A percentile compares a stretch with the other conserved stretches of the same genome.
Conservation (phyloP, 53 echinoderm and acorn worm species). For the Crossaster papposus region DNA sequence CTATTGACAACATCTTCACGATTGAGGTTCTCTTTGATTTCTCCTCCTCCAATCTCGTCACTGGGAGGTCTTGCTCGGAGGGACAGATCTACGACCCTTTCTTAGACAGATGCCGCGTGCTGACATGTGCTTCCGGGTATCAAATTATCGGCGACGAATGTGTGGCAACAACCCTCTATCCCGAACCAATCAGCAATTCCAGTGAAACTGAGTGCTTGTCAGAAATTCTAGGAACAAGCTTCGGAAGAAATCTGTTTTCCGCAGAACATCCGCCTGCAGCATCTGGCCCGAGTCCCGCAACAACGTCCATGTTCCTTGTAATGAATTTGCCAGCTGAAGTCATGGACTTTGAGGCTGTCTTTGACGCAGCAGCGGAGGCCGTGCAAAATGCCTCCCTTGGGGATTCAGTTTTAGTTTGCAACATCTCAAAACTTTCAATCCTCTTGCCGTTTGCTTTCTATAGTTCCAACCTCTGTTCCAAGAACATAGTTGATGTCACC, state of each 20-base stretch:
- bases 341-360: not conserved
- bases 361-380: not conserved
- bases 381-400: not conserved
- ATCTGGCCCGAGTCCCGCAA: not conserved
- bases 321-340: not conserved
- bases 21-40: conserved; percentile 47
- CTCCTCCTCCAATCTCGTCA: not conserved
- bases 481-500: not conserved
- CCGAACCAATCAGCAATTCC: not conserved
- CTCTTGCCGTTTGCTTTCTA: conserved; percentile 17
- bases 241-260: not conserved
- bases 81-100: conserved; percentile 59
- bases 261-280: not conserved
- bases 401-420: not conserved
- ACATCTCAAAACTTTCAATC: conserved; percentile 12
- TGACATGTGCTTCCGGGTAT: conserved; percentile 34
- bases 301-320: not conserved
- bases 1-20: conserved; percentile 30
- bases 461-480: not conserved
- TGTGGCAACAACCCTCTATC: not conserved
- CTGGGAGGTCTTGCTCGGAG: not conserved
- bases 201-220: not conserved
- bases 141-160: conserved; percentile 14
- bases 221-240: not conserved
- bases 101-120: conserved; percentile 29